Evolutionary conservation across 2,113 vertebrate species (phyloP), one percentile per base, ranked within the genome.

Genomic region (Amia ocellicauda): DNA sequence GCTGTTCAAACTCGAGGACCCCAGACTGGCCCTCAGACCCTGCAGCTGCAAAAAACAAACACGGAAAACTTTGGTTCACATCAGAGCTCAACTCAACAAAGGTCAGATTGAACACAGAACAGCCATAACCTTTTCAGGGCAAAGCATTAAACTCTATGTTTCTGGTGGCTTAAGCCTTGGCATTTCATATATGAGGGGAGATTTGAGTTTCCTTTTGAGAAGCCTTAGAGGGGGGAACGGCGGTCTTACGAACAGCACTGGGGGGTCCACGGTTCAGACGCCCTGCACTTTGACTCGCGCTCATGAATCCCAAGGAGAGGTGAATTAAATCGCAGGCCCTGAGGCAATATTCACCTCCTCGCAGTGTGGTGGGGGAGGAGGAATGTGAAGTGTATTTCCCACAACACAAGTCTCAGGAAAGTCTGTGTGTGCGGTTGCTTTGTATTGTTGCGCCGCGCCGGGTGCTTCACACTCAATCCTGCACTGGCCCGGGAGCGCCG

Each of bases 111-210:
- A 56, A 24, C 31, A 17, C 22, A 51, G 20, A 52, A 52, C 42
- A 23, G 5, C 29, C 28, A 22, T 61, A 41, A 62, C 59, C 41
- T 62, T 61, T 27, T 68, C 36, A 22, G 13, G 45, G 42, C 19
- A 7, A 22, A 55, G n/a, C 20, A 20, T 57, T 27, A 24, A 53
- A 53, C 23, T 5, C 51, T 26, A 3, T 4, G 23, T 2, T 47
- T 54, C 17, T 16, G 19, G n/a, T 27, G 16, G 47, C 47, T 36
- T n/a, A 19, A 26, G 17, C 2, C 17, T 65, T 65, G 26, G 31
- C 63, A 57, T 58, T 57, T 64, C 14, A 45, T 57, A 40, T 27
- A 26, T 26, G 49, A 51, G 5, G 19, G 22, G 16, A 24, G 41
- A 17, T 60, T 16, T 19, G 14, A 23, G 11, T 23, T 11, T 13